These are phyloP conservation scores for Tretioscincus oriximinensis DNA, from an alignment of 2,113 vertebrate genomes.

Conservation along the genomic window DNA sequence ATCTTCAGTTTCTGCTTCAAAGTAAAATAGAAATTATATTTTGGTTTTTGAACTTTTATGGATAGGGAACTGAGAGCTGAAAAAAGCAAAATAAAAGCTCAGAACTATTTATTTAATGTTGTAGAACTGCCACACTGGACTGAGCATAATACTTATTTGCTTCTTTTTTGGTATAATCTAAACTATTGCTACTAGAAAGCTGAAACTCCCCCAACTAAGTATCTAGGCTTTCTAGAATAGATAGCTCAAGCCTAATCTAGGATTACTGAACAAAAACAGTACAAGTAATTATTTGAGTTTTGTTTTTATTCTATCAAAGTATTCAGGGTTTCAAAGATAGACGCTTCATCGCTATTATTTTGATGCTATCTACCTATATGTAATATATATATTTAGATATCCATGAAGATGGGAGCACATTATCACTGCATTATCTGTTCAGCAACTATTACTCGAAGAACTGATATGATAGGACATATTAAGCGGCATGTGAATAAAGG, in stretches of 20 bases:
- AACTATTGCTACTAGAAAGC: neutral
- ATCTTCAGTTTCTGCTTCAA: no score
- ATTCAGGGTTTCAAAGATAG: neutral
- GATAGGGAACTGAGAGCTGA: no score
- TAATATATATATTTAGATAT: slow-evolving; percentile 63
- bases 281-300: neutral
- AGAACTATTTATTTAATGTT: neutral
- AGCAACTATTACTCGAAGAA: slow-evolving; percentile 87
- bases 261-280: no score
- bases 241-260: neutral
- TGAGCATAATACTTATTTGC: neutral
- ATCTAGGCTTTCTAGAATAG: neutral
- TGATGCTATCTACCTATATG: neutral
- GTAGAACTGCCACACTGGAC: neutral
- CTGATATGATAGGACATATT: slow-evolving; percentile 93
- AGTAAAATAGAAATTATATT: neutral
- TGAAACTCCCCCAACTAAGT: neutral
- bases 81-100: neutral
- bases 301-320: neutral
- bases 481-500: slow-evolving; percentile 93
- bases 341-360: neutral
- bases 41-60: no score
- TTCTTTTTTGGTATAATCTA: neutral
- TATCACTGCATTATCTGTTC: slow-evolving; percentile 97
- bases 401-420: slow-evolving; percentile 84